Evolutionary conservation across 2,113 vertebrate genomes (phyloP).

Genomic region (Hippolais icterina): DNA sequence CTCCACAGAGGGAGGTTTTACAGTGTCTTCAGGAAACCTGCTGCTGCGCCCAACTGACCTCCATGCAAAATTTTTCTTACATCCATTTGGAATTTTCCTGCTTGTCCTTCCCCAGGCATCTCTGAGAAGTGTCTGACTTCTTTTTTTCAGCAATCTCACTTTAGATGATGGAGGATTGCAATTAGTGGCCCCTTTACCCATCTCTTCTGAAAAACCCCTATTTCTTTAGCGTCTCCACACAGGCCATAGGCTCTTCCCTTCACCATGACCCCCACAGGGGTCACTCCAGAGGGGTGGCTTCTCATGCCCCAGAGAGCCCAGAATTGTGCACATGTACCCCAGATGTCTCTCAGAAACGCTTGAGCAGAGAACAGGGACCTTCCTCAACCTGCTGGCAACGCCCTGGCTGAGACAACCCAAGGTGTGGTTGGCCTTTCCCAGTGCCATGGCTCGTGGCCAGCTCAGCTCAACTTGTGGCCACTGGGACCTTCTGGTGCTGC

Average conservation of each 20-base stretch:
- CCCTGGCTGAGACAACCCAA: background rate
- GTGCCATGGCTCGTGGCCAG: background rate
- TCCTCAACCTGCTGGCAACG: background rate
- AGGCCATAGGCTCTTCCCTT: background rate
- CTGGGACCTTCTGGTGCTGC: rapidly evolving
- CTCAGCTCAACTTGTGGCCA: background rate
- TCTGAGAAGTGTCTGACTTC: background rate
- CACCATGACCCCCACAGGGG: rapidly evolving
- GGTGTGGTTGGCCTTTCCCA: background rate
- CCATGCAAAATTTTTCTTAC: background rate
- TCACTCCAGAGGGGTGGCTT: background rate
- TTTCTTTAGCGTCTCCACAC: background rate
- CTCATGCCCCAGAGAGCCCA: background rate
- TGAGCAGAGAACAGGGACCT: background rate
- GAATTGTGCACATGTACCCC: rapidly evolving
- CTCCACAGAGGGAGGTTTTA: background rate
- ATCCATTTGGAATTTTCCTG: background rate
- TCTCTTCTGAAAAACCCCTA: background rate
- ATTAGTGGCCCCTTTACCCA: background rate
- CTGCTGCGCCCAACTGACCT: background rate
- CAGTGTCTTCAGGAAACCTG: background rate
- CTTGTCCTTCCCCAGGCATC: background rate
- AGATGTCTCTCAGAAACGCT: rapidly evolving
- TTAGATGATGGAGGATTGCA: background rate
- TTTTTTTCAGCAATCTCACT: background rate